Evolutionary conservation across 2,797 vertebrate species (phyloP).

Genomic region (Poecilia gillii): DNA sequence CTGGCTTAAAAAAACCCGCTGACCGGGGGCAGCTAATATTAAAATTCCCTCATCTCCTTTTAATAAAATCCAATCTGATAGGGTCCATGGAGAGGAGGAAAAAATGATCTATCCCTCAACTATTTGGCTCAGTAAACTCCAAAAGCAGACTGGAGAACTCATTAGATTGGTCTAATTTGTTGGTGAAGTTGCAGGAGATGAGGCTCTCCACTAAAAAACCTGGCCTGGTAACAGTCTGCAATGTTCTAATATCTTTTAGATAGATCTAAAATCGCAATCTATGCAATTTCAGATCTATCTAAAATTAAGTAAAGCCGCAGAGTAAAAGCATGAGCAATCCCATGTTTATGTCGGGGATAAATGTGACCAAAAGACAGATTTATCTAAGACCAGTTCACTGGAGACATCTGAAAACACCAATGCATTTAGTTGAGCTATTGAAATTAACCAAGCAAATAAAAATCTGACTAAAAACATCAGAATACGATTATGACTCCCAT

Average conservation of each 20-base stretch:
- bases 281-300: neutral
- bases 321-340: neutral
- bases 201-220: neutral
- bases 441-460: neutral
- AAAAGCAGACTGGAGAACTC: neutral
- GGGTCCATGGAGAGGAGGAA: neutral
- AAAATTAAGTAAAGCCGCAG: neutral
- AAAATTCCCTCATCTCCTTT: neutral
- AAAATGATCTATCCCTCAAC: neutral
- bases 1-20: neutral
- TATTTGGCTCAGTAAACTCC: neutral
- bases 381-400: neutral
- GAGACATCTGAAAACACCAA: neutral
- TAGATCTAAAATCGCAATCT: neutral
- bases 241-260: neutral
- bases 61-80: constrained; percentile 10
- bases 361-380: neutral
- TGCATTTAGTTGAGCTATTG: neutral
- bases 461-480: neutral
- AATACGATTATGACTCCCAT: neutral
- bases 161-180: constrained; percentile 1
- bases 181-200: neutral
- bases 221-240: constrained; percentile 13
- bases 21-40: neutral
- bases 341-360: neutral